Conservation (phyloP, 2,888 invertebrate genomes). For the Myathropa florea region DNA sequence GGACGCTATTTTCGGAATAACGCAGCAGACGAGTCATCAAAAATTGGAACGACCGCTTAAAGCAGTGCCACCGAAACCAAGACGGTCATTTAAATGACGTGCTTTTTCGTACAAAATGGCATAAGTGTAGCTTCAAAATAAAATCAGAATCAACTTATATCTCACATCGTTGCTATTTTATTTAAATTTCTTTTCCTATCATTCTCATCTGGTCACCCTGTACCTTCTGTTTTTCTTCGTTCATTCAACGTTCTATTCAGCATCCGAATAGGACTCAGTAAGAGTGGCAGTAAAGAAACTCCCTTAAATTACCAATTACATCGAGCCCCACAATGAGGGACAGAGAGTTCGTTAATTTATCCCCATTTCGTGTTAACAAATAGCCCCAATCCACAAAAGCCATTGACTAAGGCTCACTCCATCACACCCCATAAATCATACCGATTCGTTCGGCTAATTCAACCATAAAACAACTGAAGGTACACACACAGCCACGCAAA, state of each 20-base stretch:
- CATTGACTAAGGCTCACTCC: conserved; percentile 63
- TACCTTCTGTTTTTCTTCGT: neutral
- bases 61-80: too few species aligned
- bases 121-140: too few species aligned
- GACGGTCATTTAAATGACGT: too few species aligned
- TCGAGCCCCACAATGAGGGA: neutral
- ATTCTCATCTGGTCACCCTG: too few species aligned
- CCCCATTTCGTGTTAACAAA: conserved; percentile 63
- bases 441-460: conserved; percentile 69
- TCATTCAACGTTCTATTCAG: neutral
- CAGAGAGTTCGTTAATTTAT: conserved; percentile 53
- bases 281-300: neutral
- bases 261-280: neutral
- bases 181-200: too few species aligned
- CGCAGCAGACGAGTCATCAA: too few species aligned
- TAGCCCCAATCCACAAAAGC: conserved; percentile 55
- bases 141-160: too few species aligned
- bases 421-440: conserved; percentile 70
- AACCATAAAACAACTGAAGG: conserved; percentile 61
- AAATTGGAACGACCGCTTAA: too few species aligned
- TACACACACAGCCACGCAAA: conserved; percentile 1
- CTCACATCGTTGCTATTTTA: too few species aligned
- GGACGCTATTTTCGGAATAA: too few species aligned
- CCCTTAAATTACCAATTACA: neutral
- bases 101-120: too few species aligned